phyloP scores from a whole-genome alignment of 2,888 invertebrate species.

The Scaptomyza polygonia region DNA sequence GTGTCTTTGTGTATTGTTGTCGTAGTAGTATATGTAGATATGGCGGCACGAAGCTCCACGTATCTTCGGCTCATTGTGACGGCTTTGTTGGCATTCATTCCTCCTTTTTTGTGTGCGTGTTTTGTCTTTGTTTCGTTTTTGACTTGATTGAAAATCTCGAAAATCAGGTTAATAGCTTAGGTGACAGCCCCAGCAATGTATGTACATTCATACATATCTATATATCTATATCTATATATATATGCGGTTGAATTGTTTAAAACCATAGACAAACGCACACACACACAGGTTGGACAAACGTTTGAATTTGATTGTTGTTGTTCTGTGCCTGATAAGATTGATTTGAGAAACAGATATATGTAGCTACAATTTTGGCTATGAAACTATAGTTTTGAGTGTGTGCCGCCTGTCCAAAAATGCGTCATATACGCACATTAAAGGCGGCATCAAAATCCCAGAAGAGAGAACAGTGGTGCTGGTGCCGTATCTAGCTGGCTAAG shows the following conservation, averaged over 20 bases:
- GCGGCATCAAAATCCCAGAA: constrained; percentile 40
- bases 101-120: constrained; percentile 57
- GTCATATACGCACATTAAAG: constrained; percentile 73
- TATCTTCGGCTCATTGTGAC: constrained; percentile 71
- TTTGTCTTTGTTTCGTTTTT: constrained; percentile 58
- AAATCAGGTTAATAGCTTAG: constrained; percentile 82
- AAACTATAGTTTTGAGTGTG: constrained; percentile 28
- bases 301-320: constrained; percentile 38
- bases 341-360: constrained; percentile 74
- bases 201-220: not conserved
- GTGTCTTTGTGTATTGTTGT: constrained; percentile 56
- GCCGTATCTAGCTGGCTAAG: no score
- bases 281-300: constrained; percentile 43
- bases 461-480: constrained; percentile 18
- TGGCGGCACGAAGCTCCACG: constrained; percentile 72
- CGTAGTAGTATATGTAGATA: constrained; percentile 77
- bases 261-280: constrained; percentile 43
- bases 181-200: constrained; percentile 77
- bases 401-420: constrained; percentile 52
- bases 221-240: no score
- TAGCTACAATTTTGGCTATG: constrained; percentile 32
- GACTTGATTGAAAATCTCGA: constrained; percentile 82
- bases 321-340: constrained; percentile 75
- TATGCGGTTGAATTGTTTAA: constrained; percentile 79
- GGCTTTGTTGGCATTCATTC: constrained; percentile 68